Evolutionary conservation across 2,888 invertebrate genomes (phyloP).

Genomic region (Elmis aenea): DNA sequence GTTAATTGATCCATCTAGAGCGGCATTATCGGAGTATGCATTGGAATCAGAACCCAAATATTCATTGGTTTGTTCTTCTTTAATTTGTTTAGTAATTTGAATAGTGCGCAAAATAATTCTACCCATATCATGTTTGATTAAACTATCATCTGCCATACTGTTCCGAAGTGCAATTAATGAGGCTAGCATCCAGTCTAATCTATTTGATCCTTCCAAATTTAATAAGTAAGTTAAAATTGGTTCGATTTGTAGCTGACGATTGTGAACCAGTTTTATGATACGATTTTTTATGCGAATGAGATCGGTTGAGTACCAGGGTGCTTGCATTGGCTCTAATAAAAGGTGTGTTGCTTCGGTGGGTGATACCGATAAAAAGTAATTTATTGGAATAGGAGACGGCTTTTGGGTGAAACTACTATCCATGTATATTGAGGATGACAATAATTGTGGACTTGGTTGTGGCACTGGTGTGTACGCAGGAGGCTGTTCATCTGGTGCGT

Average conservation of each 20-base stretch:
- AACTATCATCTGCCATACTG: slow-evolving; percentile 7
- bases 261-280: slow-evolving; percentile 3
- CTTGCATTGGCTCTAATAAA: slow-evolving; percentile 6
- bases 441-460: too few relatives aligned
- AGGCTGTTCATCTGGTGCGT: too few relatives aligned
- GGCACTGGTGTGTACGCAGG: too few relatives aligned
- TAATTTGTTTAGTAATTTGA: too few relatives aligned
- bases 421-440: too few relatives aligned
- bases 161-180: slow-evolving; percentile 10
- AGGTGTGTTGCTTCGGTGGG: neutral
- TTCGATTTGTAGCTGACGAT: slow-evolving; percentile 5
- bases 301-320: slow-evolving; percentile 2
- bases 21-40: too few relatives aligned
- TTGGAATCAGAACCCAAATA: too few relatives aligned
- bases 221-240: slow-evolving; percentile 6
- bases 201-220: slow-evolving; percentile 3
- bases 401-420: too few relatives aligned
- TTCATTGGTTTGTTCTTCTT: too few relatives aligned
- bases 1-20: neutral
- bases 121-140: slow-evolving; percentile 3
- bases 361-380: too few relatives aligned
- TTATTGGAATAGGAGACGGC: too few relatives aligned
- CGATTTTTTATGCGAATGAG: slow-evolving; percentile 8
- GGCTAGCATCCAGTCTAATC: slow-evolving; percentile 9
- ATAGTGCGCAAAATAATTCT: slow-evolving; percentile 1